Conservation (phyloP, 2,797 vertebrate species). For the Mastacembelus armatus region DNA sequence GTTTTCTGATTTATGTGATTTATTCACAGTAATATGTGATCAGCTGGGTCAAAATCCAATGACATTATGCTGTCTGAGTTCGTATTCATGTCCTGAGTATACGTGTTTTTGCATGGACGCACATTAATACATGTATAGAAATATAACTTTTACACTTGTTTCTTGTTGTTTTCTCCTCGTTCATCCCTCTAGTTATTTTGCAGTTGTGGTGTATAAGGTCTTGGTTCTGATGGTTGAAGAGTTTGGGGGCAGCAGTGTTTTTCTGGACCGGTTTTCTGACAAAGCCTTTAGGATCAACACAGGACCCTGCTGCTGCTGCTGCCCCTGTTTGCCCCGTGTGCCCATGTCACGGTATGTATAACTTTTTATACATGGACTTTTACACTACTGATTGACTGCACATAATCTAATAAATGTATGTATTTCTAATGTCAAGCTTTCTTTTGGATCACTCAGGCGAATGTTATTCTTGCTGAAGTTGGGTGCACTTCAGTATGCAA, state of each 20-base stretch:
- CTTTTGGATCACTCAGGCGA: constrained; percentile 62
- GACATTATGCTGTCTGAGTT: neutral
- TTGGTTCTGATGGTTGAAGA: constrained; percentile 88
- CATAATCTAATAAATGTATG: neutral
- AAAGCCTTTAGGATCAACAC: constrained; percentile 82
- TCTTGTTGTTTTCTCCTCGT: neutral
- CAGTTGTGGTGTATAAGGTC: constrained; percentile 89
- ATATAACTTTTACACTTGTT: too few relatives aligned
- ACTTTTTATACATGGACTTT: neutral
- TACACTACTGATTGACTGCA: neutral
- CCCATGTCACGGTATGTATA: constrained; percentile 80
- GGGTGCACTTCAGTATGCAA: constrained; percentile 88
- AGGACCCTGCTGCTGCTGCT: constrained; percentile 90
- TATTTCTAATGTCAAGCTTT: constrained; percentile 7
- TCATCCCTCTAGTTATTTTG: constrained; percentile 85
- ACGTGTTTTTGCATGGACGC: neutral
- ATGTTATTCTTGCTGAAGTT: constrained; percentile 87
- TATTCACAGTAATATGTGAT: neutral
- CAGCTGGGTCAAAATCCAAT: neutral
- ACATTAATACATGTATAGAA: neutral
- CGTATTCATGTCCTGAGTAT: neutral
- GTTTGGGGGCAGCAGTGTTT: constrained; percentile 81
- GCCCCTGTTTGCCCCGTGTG: constrained; percentile 84
- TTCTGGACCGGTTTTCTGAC: constrained; percentile 80
- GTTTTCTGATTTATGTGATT: constrained; percentile 2